Percentiles rank a stretch among this genome's conserved stretches.
Conservation (phyloP, 2,113 vertebrate genomes). For the Agapornis roseicollis region DNA sequence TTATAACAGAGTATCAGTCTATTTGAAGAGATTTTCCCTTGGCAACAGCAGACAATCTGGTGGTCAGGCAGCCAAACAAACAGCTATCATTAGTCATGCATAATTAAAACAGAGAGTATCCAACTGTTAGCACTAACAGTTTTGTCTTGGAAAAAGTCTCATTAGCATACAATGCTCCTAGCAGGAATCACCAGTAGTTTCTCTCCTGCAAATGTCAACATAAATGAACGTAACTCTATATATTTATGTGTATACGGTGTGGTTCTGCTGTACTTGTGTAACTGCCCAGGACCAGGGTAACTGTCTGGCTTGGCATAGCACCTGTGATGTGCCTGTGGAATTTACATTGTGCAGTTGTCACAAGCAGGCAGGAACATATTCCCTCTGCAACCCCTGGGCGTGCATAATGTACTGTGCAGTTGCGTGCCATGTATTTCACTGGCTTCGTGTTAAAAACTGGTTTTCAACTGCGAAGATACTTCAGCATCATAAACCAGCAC, state of each 20-base stretch:
- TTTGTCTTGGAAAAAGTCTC: background rate
- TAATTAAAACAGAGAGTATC: conserved; percentile 56
- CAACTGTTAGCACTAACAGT: conserved; percentile 24
- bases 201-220: background rate
- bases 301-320: background rate
- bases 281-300: background rate
- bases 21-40: conserved; percentile 47
- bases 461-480: background rate
- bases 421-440: background rate
- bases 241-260: background rate
- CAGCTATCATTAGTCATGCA: conserved; percentile 43
- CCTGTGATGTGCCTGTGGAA: background rate
- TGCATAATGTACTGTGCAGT: background rate
- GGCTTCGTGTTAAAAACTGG: background rate
- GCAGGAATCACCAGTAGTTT: background rate
- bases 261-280: background rate
- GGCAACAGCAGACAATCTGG: conserved; percentile 18
- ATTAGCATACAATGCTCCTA: background rate
- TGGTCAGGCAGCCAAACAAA: conserved; percentile 60
- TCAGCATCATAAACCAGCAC: background rate
- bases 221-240: background rate
- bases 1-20: background rate
- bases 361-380: background rate
- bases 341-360: background rate
- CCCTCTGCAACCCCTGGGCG: background rate